Conservation (phyloP, 2,113 vertebrate genomes). For the Protomyctophum bolini region DNA sequence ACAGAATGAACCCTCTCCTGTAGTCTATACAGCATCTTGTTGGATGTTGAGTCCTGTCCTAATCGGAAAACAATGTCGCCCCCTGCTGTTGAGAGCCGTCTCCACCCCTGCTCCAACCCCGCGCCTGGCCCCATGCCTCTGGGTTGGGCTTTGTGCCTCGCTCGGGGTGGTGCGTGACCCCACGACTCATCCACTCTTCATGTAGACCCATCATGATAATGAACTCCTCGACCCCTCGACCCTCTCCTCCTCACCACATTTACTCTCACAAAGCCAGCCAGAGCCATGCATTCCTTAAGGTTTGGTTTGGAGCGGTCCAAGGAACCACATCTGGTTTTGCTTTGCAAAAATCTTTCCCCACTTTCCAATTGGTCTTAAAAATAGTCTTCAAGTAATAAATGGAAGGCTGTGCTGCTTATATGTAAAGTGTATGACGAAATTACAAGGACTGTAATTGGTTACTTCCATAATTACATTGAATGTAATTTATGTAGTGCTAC, state of each 20-base stretch:
- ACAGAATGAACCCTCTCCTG: slow-evolving; percentile 17
- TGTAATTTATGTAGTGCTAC: slow-evolving; percentile 56
- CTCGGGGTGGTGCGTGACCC: slow-evolving; percentile 37
- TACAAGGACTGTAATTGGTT: slow-evolving; percentile 64
- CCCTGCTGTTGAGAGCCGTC: slow-evolving; percentile 60
- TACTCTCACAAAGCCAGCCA: slow-evolving; percentile 21
- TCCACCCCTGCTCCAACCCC: neutral
- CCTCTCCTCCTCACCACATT: slow-evolving; percentile 41
- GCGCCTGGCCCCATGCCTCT: neutral
- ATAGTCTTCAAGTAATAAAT: slow-evolving; percentile 65
- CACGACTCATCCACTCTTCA: slow-evolving; percentile 33
- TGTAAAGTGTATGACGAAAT: slow-evolving; percentile 58
- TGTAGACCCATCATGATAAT: slow-evolving; percentile 47
- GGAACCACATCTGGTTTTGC: slow-evolving; percentile 71
- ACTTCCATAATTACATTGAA: slow-evolving; percentile 67
- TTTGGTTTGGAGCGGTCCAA: slow-evolving; percentile 53
- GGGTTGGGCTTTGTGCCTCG: neutral
- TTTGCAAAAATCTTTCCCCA: slow-evolving; percentile 60
- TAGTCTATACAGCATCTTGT: slow-evolving; percentile 15
- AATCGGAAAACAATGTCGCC: slow-evolving; percentile 68
- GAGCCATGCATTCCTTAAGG: slow-evolving; percentile 64
- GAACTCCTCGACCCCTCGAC: slow-evolving; percentile 56
- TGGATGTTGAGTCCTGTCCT: slow-evolving; percentile 29
- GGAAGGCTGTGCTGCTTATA: slow-evolving; percentile 61
- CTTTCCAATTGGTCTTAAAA: slow-evolving; percentile 65